Evolutionary conservation across 92 coral and sea anemone genomes (phyloP), one percentile per base, ranked within the genome.

Genomic region (Scolanthus callimorphus): DNA sequence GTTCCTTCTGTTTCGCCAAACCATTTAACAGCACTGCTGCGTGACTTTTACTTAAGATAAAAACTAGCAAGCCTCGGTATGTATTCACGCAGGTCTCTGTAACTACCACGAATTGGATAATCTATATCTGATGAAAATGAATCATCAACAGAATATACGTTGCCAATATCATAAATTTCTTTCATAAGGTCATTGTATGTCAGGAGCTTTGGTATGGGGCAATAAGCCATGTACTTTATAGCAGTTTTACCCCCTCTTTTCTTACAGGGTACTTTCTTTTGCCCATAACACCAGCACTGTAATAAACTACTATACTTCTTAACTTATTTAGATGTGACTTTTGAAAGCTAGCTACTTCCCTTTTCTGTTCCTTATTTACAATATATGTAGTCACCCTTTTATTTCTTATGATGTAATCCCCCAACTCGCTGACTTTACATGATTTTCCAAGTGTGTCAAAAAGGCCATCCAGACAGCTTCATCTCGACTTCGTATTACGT

Each of bases 1-100:
- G 54, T 77, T 34, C 90, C 84, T 52, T 77, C 89, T 1, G 71
- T 76, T 31, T 83, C 57, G 31, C 76, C 85, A 84, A 84, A 84
- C 91, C 85, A 84, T 53, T 84, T 78, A 6, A 34, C 8, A 15
- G 41, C 41, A 34, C 41, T 34, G 41, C 41, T 34, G 15, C 41
- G 34, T 23, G 41, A 34, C 3, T 62, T 29, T 17, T 29, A 25
- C 25, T 39, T 29, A 8, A 84, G 51, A 62, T 84, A 84, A 43
- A 77, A 84, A 15, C 23, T 38, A 0, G 90, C 90, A 10, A 78
- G 73, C 43, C 81, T 38, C 2, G 90, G 85, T 41, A 84, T 60
- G 39, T 59, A 84, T 47, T 85, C 79, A 45, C 83, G 60, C 2
- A 85, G 50, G 48, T 73, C 91, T 59, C 91, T 49, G 46, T 25